These are phyloP conservation scores for Apamea monoglypha DNA, from an alignment of 2,888 invertebrate genomes.

Conservation along the genomic window DNA sequence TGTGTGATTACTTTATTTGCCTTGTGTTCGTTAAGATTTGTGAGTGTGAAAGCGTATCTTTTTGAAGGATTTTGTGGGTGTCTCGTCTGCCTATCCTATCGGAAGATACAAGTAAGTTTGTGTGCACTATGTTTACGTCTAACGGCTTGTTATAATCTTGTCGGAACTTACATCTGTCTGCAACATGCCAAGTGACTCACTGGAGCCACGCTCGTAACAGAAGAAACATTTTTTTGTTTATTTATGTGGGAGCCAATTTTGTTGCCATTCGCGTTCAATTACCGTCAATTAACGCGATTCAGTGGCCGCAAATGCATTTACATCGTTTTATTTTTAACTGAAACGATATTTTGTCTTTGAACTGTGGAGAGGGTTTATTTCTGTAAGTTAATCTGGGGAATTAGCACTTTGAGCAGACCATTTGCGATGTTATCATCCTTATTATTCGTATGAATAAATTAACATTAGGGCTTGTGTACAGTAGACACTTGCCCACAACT, in stretches of 20 bases:
- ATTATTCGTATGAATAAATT: background rate
- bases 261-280: slow-evolving; percentile 71
- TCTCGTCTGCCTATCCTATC: slow-evolving; percentile 19
- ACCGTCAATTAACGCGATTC: slow-evolving; percentile 69
- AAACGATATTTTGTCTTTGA: slow-evolving; percentile 36
- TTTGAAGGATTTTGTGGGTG: slow-evolving; percentile 58
- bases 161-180: slow-evolving; percentile 56
- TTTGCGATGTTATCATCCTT: background rate
- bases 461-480: background rate
- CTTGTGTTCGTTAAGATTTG: slow-evolving; percentile 64
- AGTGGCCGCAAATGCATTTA: slow-evolving; percentile 48
- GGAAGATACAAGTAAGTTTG: slow-evolving; percentile 64
- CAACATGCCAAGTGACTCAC: slow-evolving; percentile 58
- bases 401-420: background rate
- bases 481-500: background rate
- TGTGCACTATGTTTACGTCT: slow-evolving; percentile 57
- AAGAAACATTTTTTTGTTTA: slow-evolving; percentile 63
- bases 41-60: slow-evolving; percentile 61
- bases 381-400: slow-evolving; percentile 11
- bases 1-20: slow-evolving; percentile 75
- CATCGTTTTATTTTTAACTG: slow-evolving; percentile 51
- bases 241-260: slow-evolving; percentile 63
- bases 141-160: slow-evolving; percentile 31
- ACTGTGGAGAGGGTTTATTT: slow-evolving; percentile 24
- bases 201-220: slow-evolving; percentile 31